Evolutionary conservation across 2,888 invertebrate genomes (phyloP), one percentile per base, ranked within the genome.

Genomic region (Conchocele bisecta): DNA sequence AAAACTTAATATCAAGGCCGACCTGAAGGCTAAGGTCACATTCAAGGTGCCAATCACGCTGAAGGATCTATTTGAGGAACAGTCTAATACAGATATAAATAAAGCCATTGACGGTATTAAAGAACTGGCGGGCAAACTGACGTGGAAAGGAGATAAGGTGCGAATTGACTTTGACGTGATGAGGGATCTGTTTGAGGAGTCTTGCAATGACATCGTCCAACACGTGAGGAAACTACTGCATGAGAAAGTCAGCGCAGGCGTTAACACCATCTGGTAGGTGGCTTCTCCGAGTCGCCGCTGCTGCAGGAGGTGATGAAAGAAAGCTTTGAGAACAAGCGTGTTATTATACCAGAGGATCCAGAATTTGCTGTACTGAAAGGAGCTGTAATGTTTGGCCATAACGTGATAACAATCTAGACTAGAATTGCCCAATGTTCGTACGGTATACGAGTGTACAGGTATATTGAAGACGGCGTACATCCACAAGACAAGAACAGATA

Each of bases 291-390:
- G 58, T 78, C 67, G 0, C 74, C 75, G 1, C 41, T 79, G 11
- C 42, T 83, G 17, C 81, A 83, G 41, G 64, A 78, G 20, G 70
- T 59, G 9, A 51, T 83, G n/a, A 67, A 51, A 17, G 53, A 57
- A 22, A 48, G 50, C 13, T 81, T 83, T 51, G 60, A 50, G 5
- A 44, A 61, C 26, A 66, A 67, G 35, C 44, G 76, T 11, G 46
- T 83, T 1, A 79, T 81, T 20, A 78, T 79, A 46, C 83, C 83
- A 9, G 75, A 68, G 33, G 81, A 83, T 20, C 77, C 81, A 11
- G 80, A 79, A 11, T 50, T 83, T n/a, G 77, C 73, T n/a, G 80
- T 82, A 4, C 60, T 82, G 15, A 82, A 82, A 50, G 82, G 82
- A 15, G 82, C 80, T n/a, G 79, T 82, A 2, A 54, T 80, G 13